A percentile compares a stretch with the other conserved stretches of the same genome.
Conservation (phyloP, 2,888 invertebrate genomes). For the Drosophila paramelanica region DNA sequence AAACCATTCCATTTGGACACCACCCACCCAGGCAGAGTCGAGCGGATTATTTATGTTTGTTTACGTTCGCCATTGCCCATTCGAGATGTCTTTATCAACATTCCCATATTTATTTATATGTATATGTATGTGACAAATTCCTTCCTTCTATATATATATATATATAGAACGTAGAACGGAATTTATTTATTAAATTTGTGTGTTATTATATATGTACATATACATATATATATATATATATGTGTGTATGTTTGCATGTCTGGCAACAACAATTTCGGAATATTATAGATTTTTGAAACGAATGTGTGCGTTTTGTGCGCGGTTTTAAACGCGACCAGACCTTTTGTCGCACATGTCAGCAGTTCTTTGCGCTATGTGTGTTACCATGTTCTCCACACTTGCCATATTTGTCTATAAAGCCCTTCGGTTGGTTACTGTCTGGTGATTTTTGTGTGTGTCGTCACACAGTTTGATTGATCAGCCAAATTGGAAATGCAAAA, state of each 20-base stretch:
- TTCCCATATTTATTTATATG: not conserved
- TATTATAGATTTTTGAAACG: constrained; percentile 31
- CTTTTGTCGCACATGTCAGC: constrained; percentile 42
- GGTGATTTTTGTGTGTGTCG: constrained; percentile 28
- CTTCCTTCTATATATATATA: too few species aligned
- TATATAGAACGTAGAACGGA: constrained; percentile 8
- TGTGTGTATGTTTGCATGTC: not conserved
- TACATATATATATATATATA: not conserved
- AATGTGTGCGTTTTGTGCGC: constrained; percentile 41
- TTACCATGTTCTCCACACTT: too few species aligned
- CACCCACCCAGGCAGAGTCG: constrained; percentile 3
- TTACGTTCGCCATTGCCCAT: constrained; percentile 49
- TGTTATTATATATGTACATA: not conserved
- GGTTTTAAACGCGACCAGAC: constrained; percentile 38
- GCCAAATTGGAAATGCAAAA: constrained; percentile 61
- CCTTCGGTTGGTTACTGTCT: constrained; percentile 32
- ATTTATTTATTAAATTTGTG: constrained; percentile 62
- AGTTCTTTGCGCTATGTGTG: constrained; percentile 6
- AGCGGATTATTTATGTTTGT: constrained; percentile 52
- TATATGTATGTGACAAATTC: too few species aligned
- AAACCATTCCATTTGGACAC: constrained; percentile 30
- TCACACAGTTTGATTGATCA: constrained; percentile 63
- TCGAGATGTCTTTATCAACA: constrained; percentile 64
- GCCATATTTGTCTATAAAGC: constrained; percentile 4
- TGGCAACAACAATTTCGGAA: constrained; percentile 29